These are phyloP conservation scores for Temnothorax ravouxi DNA, from an alignment of 2,888 invertebrate genomes.

Conservation along the genomic window DNA sequence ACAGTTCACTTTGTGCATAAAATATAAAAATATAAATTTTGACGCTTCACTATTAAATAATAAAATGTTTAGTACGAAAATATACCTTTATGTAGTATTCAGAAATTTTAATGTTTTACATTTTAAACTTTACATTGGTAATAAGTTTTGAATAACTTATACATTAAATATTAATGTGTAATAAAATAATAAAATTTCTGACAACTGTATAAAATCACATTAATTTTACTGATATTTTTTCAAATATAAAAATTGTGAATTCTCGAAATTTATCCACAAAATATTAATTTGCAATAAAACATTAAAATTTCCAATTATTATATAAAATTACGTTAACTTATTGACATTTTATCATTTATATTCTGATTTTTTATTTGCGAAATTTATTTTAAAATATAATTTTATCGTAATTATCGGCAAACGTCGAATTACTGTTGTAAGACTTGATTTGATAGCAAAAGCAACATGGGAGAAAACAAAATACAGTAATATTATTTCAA, in stretches of 20 bases:
- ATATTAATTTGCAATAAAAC: not conserved
- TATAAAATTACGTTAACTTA: not conserved
- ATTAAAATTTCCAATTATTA: not conserved
- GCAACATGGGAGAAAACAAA: constrained; percentile 4
- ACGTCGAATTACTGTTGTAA: not conserved
- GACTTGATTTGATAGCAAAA: constrained; percentile 5
- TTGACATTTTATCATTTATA: not conserved
- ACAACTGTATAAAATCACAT: not conserved
- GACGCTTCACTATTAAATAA: not conserved
- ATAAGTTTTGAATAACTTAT: constrained; percentile 1
- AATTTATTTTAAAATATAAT: not conserved
- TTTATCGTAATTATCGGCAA: not conserved
- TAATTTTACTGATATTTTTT: not conserved
- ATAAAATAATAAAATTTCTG: constrained; percentile 2
- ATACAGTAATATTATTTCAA: constrained; percentile 31
- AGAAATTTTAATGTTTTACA: constrained; percentile 14
- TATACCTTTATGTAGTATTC: not conserved
- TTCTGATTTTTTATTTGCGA: not conserved
- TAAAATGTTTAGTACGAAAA: constrained; percentile 3
- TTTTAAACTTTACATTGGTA: not conserved
- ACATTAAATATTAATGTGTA: not conserved
- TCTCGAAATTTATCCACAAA: not conserved
- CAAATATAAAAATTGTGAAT: not conserved
- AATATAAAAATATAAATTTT: too few relatives aligned
- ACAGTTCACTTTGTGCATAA: too few relatives aligned